These are phyloP conservation scores for Cheilosia vernalis DNA, from an alignment of 2,888 invertebrate species.

Conservation along the genomic window DNA sequence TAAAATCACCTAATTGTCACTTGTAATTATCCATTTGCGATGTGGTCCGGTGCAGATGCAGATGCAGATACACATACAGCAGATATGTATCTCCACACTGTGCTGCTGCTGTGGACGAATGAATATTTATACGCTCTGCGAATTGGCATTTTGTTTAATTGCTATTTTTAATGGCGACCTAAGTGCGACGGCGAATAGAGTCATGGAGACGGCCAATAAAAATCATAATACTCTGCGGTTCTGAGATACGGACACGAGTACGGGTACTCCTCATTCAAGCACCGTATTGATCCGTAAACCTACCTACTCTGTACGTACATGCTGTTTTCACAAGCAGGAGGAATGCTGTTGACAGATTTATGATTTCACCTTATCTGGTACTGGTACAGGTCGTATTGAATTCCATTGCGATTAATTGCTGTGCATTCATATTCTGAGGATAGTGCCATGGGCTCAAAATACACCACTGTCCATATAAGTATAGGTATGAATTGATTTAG, in stretches of 20 bases:
- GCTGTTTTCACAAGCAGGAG: conserved; percentile 51
- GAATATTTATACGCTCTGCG: conserved; percentile 61
- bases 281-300: background rate
- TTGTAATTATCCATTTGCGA: conserved; percentile 70
- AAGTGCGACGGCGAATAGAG: conserved; percentile 60
- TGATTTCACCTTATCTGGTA: conserved; percentile 26
- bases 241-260: conserved; percentile 8
- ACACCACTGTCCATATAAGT: background rate
- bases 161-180: conserved; percentile 65
- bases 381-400: conserved; percentile 23
- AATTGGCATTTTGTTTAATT: conserved; percentile 72
- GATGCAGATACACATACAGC: conserved; percentile 8
- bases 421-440: background rate
- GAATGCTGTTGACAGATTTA: conserved; percentile 63
- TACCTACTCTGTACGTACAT: background rate
- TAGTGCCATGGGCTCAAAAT: background rate
- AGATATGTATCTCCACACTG: background rate
- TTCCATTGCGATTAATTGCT: conserved; percentile 13
- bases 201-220: conserved; percentile 69
- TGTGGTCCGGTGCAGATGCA: background rate
- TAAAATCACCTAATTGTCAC: conserved; percentile 76
- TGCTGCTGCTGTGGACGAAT: conserved; percentile 18
- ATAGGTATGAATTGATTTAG: background rate
- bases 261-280: too few species aligned
- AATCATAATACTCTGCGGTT: conserved; percentile 29